Percentiles rank a stretch among this genome's conserved stretches.
phyloP scores from a whole-genome alignment of 2,888 invertebrate species.

The Pteria penguin region DNA sequence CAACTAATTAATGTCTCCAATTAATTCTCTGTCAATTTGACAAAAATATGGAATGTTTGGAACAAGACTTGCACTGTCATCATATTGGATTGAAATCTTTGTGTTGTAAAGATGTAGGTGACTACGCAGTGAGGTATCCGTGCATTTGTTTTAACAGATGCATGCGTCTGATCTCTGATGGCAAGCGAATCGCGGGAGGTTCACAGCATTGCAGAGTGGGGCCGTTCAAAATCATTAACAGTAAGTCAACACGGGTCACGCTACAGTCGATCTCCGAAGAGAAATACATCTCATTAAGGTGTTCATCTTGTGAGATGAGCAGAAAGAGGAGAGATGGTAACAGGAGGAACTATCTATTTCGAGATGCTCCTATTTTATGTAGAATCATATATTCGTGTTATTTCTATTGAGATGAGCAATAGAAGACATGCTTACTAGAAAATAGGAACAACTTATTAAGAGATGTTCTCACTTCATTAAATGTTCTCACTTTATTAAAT shows the following conservation, averaged over 20 bases:
- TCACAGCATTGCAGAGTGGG: not conserved
- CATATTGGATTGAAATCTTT: too few species aligned
- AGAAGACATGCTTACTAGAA: too few species aligned
- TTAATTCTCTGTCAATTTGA: not conserved
- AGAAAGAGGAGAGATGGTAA: not conserved
- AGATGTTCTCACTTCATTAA: too few species aligned
- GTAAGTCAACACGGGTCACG: slow-evolving; percentile 2
- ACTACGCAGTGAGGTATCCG: too few species aligned
- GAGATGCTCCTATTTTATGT: too few species aligned
- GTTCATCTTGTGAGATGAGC: not conserved
- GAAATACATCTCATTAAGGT: not conserved
- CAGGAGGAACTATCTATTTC: too few species aligned
- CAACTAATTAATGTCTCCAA: not conserved
- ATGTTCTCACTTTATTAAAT: too few species aligned
- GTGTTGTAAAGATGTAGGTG: too few species aligned
- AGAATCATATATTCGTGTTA: too few species aligned
- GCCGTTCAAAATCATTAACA: slow-evolving; percentile 9
- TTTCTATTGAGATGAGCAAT: too few species aligned
- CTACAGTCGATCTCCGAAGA: not conserved
- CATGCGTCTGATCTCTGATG: not conserved
- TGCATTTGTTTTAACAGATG: too few species aligned
- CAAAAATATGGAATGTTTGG: not conserved
- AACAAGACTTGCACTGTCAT: not conserved
- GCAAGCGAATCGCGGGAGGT: slow-evolving; percentile 2
- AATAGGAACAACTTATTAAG: too few species aligned